phyloP scores from a whole-genome alignment of 2,888 invertebrate genomes.

The Helleia helle region DNA sequence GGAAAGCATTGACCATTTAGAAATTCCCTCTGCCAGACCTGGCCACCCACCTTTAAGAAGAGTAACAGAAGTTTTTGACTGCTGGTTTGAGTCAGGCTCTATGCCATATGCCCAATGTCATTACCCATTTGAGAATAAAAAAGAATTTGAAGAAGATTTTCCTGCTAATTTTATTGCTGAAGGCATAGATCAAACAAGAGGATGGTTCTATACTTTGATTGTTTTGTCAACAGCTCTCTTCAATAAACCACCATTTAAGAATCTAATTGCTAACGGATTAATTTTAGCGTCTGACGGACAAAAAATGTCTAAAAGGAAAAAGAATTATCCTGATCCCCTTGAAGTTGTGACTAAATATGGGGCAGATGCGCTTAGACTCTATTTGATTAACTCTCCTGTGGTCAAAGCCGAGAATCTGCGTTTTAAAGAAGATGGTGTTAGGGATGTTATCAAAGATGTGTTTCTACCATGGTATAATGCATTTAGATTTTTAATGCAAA shows the following conservation, averaged over 20 bases:
- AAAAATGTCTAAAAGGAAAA: conserved; percentile 99
- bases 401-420: conserved; percentile 96
- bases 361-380: conserved; percentile 96
- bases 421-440: conserved; percentile 98
- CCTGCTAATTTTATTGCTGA: conserved; percentile 99
- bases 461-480: conserved; percentile 98
- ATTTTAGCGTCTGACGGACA: conserved; percentile 98
- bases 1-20: conserved; percentile 93
- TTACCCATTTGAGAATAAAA: conserved; percentile 95
- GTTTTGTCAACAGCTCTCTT: conserved; percentile 97
- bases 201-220: conserved; percentile 99
- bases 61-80: conserved; percentile 97
- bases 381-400: conserved; percentile 98
- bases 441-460: conserved; percentile 96
- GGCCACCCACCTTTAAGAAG: conserved; percentile 90
- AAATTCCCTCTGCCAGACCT: conserved; percentile 89
- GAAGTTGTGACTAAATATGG: conserved; percentile 93
- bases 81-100: conserved; percentile 99
- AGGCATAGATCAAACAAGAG: conserved; percentile 97
- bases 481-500: conserved; percentile 94
- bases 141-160: conserved; percentile 91
- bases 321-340: conserved; percentile 98
- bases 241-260: conserved; percentile 97
- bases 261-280: conserved; percentile 96
- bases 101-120: conserved; percentile 99